Evolutionary conservation across 2,888 invertebrate genomes (phyloP), one percentile per base, ranked within the genome.

Genomic region (Rhaphigaster nebulosa): DNA sequence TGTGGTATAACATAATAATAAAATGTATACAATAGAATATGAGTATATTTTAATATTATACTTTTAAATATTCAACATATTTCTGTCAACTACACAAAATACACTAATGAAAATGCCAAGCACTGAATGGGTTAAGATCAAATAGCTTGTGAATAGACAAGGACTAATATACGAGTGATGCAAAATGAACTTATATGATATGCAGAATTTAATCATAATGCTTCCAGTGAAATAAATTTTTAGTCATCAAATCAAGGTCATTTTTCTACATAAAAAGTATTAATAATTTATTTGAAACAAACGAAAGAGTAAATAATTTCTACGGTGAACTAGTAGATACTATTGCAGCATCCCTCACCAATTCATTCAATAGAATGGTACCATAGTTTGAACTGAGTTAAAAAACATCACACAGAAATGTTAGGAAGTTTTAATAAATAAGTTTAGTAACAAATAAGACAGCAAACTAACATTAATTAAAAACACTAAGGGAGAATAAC

Each of bases 401-500:
- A 76, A 34, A 38, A 76, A 76, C 38, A 76, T 76, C 70, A 76
- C 70, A 76, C 23, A 76, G 38, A 76, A 76, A 76, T 38, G 4
- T 38, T 38, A 38, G 10, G n/a, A 60, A 65, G 4, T 65, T 65
- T 65, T 65, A 65, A 65, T 65, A 65, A 29, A 65, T 65, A 29
- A 15, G 3, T 29, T 18, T 65, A n/a, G 15, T 65, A 65, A 65
- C 65, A 65, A 65, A 10, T 56, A 54, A 5, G 18, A 60, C 29
- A 15, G 65, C 18, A n/a, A 65, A n/a, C 12, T 60, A 60, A 29
- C 8, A 76, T 76, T 23, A 38, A 76, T 76, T 76, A 38, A 38
- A 76, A 76, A 76, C 29, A 70, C 18, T 23, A 76, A 38, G 29
- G 13, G 29, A 23, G 26, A 4, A 38, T 38, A 1, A 34, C 5